Base-by-base conservation (phyloP, 2,113 vertebrate species). In the Talpa occidentalis region DNA sequence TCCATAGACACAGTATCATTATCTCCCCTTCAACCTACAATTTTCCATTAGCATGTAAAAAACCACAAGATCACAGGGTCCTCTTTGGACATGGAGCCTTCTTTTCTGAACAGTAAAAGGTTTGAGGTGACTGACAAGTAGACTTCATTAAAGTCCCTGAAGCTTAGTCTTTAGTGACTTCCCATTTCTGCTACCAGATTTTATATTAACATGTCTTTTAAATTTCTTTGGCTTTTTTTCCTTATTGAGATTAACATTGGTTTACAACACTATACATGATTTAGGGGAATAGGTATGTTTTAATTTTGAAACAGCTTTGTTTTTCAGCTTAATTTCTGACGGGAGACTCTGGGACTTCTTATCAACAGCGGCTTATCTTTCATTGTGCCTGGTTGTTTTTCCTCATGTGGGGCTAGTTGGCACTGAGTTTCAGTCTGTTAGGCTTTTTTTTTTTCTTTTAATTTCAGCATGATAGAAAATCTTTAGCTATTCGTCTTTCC, bases 241-340 rank as follows among this genome's bases (percentile, higher is more conserved):
- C 52, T 54, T 16, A 17, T 54, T 54, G 52, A 54, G 17, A 16
- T 54, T 54, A 54, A 17, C 52, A 19, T 54, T 54, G 15, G 52
- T 54, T 88, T 49, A 54, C 52, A 54, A 19, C 52, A 16, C 52
- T 54, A 6, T 19, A 17, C 17, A 19, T 52, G n/a, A 54, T 19
- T 54, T 54, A 54, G 17, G 52, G 52, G 52, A 83, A 56, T n/a
- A 12, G 17, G 17, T 2, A 1, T 78, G 40, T 76, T 83, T 82
- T 79, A 35, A 62, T 94, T 92, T 85, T 96, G 80, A 89, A 80
- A n/a, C 44, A n/a, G 40, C 56, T 67, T 49, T 79, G 26, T 40
- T 86, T 92, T 83, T 78, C 70, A 90, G 28, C 37, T 80, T n/a
- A 54, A 59, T 35, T 79, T 95, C 44, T 42, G 12, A 56, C 17